phyloP scores from a whole-genome alignment of 2,888 invertebrate genomes.

The Lasioglossum lativentre region DNA sequence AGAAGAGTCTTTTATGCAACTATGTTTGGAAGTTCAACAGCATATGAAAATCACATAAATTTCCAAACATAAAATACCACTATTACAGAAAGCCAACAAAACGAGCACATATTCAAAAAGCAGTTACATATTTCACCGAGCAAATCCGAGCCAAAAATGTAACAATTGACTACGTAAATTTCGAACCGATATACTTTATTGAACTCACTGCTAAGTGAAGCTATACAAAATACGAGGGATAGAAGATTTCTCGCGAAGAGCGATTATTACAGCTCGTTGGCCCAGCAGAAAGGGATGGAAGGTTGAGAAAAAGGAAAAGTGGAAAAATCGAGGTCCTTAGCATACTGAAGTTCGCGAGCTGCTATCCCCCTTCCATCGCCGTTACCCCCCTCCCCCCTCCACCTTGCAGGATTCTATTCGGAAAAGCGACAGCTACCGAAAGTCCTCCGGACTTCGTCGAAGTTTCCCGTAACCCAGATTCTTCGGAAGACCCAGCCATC shows the following conservation, averaged over 20 bases:
- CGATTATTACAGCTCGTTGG: constrained; percentile 12
- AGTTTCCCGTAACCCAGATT: constrained; percentile 5
- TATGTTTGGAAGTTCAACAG: background rate
- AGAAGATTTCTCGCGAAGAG: background rate
- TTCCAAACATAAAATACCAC: background rate
- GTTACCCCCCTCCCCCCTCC: background rate
- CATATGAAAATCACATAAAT: background rate
- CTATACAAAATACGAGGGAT: background rate
- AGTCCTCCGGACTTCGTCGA: constrained; percentile 1
- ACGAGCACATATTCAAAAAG: background rate
- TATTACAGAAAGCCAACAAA: background rate
- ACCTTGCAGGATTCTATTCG: background rate
- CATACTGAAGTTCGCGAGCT: constrained; percentile 1
- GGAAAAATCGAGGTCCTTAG: background rate
- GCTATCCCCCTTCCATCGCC: background rate
- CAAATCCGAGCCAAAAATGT: background rate
- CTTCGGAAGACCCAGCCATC: constrained; percentile 4
- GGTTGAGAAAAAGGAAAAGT: background rate
- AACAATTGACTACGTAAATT: background rate
- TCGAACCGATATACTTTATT: background rate
- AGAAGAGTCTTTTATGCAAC: background rate
- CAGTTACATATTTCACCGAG: background rate
- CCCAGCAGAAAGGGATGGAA: background rate
- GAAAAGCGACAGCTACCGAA: background rate
- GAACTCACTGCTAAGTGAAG: background rate